Evolutionary conservation across 2,113 vertebrate species (phyloP).

Genomic region (Hippolais icterina): DNA sequence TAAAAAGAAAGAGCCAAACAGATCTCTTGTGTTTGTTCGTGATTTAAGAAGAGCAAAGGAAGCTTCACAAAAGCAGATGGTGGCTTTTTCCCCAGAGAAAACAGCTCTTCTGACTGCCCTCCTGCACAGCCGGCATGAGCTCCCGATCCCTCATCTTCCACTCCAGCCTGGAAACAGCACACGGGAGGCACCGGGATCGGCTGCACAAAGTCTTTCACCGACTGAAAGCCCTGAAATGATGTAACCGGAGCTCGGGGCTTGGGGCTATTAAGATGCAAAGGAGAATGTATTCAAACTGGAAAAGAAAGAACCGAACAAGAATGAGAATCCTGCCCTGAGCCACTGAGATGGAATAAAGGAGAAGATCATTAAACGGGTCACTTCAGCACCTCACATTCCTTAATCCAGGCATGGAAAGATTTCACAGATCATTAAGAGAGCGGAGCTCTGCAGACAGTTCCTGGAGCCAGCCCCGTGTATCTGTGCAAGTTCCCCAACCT

Average conservation of each 20-base stretch:
- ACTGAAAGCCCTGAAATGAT: neutral
- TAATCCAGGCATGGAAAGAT: neutral
- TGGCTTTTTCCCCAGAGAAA: neutral
- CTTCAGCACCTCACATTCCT: neutral
- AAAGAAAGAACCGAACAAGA: neutral
- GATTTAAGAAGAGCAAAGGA: neutral
- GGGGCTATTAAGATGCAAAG: slow-evolving; percentile 47
- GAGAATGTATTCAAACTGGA: neutral
- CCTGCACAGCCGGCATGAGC: neutral
- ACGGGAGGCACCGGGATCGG: neutral
- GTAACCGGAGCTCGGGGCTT: neutral
- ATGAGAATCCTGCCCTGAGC: neutral
- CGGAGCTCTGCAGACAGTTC: neutral
- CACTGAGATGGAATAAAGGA: neutral
- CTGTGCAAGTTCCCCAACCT: neutral
- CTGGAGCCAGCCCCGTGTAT: neutral
- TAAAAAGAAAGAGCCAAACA: neutral
- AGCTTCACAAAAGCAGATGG: neutral
- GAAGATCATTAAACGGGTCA: slow-evolving; percentile 21
- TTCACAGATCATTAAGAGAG: slow-evolving; percentile 8
- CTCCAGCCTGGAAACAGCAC: neutral
- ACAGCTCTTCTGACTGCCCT: neutral
- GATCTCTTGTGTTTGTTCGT: neutral
- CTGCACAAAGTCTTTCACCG: neutral
- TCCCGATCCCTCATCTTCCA: neutral